Conservation (phyloP, 2,797 vertebrate species). For the Chelonia mydas region DNA sequence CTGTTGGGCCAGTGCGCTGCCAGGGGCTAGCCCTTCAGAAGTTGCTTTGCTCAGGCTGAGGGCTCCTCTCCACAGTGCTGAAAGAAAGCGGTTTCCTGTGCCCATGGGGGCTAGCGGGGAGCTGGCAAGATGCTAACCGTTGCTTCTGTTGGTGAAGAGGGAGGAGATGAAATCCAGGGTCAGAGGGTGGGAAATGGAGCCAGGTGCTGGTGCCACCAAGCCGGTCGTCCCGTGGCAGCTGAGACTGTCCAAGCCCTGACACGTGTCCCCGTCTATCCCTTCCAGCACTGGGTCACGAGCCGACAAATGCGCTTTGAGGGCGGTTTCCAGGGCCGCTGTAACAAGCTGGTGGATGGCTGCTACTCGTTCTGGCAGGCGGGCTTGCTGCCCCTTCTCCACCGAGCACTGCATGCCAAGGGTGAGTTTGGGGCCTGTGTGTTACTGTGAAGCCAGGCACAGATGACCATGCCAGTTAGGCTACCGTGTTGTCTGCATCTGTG, state of each 20-base stretch:
- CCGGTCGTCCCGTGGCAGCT: not conserved
- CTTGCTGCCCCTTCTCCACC: constrained; percentile 92
- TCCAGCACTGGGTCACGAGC: constrained; percentile 92
- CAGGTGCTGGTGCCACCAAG: not conserved
- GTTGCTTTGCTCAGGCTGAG: not conserved
- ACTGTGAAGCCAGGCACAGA: not conserved
- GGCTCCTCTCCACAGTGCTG: not conserved
- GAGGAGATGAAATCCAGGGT: not conserved
- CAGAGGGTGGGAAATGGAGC: not conserved
- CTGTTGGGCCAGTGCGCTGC: too few species aligned
- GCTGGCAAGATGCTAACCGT: not conserved
- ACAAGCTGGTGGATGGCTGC: constrained; percentile 97
- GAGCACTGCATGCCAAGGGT: constrained; percentile 91
- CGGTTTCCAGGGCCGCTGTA: constrained; percentile 97
- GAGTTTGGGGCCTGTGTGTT: not conserved
- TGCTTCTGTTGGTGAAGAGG: not conserved
- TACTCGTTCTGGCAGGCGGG: constrained; percentile 99
- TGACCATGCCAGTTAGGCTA: not conserved
- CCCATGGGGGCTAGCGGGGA: not conserved
- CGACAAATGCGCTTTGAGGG: constrained; percentile 97
- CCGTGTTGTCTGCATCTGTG: not conserved
- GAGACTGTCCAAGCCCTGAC: not conserved
- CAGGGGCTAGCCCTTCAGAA: not conserved
- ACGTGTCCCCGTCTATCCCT: not conserved
- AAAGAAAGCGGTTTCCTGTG: not conserved